Conservation (phyloP, 30 jellyfish, hydroid and myxozoan species). For the Nemopilema nomurai region DNA sequence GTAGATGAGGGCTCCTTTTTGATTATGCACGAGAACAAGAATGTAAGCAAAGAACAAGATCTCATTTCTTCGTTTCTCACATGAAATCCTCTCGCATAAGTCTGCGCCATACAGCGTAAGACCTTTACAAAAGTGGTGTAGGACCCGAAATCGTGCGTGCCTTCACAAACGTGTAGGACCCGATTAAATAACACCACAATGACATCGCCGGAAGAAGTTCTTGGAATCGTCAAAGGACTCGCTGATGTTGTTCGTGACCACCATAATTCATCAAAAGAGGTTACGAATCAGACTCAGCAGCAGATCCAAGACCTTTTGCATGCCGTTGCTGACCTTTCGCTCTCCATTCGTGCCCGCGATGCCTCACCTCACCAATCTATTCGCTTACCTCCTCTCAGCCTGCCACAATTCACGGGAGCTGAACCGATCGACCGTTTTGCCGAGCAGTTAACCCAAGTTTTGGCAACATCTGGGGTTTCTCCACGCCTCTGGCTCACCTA, state of each 20-base stretch:
- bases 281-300: constrained; percentile 4
- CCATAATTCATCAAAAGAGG: constrained; percentile 16
- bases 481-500: constrained; percentile 19
- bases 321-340: constrained; percentile 11
- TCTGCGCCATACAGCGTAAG: not conserved
- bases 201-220: not conserved
- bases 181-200: not conserved
- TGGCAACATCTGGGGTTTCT: constrained; percentile 24
- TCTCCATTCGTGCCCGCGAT: not conserved
- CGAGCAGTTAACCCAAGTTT: constrained; percentile 20
- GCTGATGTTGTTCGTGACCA: constrained; percentile 21
- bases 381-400: constrained; percentile 18
- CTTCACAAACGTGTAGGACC: constrained; percentile 5
- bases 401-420: constrained; percentile 33
- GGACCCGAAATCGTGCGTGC: not conserved
- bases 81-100: not conserved
- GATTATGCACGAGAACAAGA: not conserved
- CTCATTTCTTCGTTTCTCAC: not conserved
- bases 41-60: not conserved
- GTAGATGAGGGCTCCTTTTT: not conserved
- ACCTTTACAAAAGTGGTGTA: not conserved
- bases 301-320: constrained; percentile 17
- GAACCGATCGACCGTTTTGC: constrained; percentile 17
- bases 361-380: not conserved
- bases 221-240: constrained; percentile 16